phyloP scores from a whole-genome alignment of 1,140 invertebrate genomes.

The Drosophila miranda region DNA sequence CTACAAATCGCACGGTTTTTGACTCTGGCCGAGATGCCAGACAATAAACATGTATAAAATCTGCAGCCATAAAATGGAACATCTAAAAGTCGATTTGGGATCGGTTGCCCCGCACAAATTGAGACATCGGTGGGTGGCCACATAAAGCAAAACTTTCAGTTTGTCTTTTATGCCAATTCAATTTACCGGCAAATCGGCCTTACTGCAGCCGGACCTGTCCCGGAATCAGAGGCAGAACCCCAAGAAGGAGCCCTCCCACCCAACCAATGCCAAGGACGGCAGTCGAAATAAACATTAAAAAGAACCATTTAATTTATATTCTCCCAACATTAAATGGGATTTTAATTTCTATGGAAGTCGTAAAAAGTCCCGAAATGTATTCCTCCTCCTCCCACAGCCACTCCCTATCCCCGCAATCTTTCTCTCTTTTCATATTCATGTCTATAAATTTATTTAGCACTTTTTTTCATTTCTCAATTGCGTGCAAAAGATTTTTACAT shows the following conservation, averaged over 20 bases:
- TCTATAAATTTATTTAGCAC: constrained; percentile 58
- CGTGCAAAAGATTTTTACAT: constrained; percentile 80
- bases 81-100: constrained; percentile 12
- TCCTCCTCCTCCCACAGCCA: not conserved
- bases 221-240: too few relatives aligned
- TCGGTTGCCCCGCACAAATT: constrained; percentile 18
- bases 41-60: constrained; percentile 24
- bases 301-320: constrained; percentile 54
- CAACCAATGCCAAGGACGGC: constrained; percentile 9
- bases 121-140: constrained; percentile 25
- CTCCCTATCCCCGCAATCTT: not conserved
- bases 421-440: constrained; percentile 45
- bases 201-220: not conserved
- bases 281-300: constrained; percentile 51
- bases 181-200: constrained; percentile 48
- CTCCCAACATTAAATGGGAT: constrained; percentile 51
- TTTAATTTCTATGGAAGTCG: constrained; percentile 61
- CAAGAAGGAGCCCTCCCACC: not conserved
- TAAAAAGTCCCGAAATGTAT: constrained; percentile 41
- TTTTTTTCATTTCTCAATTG: constrained; percentile 48
- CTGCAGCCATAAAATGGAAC: constrained; percentile 37
- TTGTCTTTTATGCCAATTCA: constrained; percentile 59
- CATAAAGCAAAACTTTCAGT: constrained; percentile 19
- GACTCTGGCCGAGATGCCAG: constrained; percentile 8
- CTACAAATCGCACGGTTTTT: constrained; percentile 49